Conservation (phyloP, 37 sponge, comb jelly and placozoan genomes). For the Aphrocallistes beatrix region DNA sequence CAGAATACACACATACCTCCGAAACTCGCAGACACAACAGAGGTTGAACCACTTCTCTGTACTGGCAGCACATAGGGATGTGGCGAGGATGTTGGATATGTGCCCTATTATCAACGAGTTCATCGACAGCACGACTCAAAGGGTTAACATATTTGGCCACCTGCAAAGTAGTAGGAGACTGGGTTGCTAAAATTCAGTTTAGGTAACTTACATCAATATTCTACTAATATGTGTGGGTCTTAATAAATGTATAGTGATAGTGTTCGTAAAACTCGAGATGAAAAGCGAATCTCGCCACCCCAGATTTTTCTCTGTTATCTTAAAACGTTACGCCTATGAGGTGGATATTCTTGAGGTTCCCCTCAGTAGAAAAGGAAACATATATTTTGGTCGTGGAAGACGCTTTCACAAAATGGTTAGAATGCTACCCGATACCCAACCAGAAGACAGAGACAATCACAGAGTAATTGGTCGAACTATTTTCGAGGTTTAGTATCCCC, state of each 20-base stretch:
- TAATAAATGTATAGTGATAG: not conserved
- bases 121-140: conserved; percentile 9
- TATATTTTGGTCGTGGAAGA: conserved; percentile 40
- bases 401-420: conserved; percentile 41
- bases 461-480: conserved; percentile 26
- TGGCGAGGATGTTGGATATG: conserved; percentile 12
- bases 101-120: conserved; percentile 13
- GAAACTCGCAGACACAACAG: conserved; percentile 10
- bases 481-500: conserved; percentile 22
- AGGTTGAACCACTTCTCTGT: conserved; percentile 17
- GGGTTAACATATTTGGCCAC: conserved; percentile 12
- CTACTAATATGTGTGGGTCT: not conserved
- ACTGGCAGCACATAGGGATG: conserved; percentile 19
- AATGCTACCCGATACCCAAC: conserved; percentile 33
- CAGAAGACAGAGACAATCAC: conserved; percentile 29
- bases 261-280: not conserved
- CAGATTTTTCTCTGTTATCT: conserved; percentile 6
- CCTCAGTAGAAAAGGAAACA: conserved; percentile 26
- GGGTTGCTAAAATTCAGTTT: not conserved
- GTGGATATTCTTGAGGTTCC: no score
- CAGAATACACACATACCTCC: conserved; percentile 14
- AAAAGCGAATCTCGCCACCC: conserved; percentile 14
- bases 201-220: not conserved
- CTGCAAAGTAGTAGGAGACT: not conserved
- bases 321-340: conserved; percentile 20